Evolutionary conservation across 2,797 vertebrate species (phyloP).

Genomic region (Centropyge bicolor): DNA sequence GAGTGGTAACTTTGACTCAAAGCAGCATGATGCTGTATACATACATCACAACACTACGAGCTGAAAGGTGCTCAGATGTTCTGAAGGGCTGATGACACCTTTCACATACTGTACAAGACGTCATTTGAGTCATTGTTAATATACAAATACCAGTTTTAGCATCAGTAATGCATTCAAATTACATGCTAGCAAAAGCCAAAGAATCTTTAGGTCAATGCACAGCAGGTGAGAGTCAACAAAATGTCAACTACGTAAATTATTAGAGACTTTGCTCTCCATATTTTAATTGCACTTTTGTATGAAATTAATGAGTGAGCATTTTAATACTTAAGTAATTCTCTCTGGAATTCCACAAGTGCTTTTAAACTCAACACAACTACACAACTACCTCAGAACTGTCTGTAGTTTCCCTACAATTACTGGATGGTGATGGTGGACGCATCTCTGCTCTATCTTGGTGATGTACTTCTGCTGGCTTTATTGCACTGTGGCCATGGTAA

Average conservation of each 20-base stretch:
- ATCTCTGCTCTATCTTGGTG: neutral
- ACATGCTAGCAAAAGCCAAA: neutral
- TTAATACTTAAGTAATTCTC: neutral
- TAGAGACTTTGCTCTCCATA: neutral
- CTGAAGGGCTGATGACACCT: too few species aligned
- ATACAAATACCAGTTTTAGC: neutral
- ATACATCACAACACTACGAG: neutral
- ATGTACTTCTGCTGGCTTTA: neutral
- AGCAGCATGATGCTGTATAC: too few species aligned
- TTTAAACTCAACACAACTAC: too few species aligned
- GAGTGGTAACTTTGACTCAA: too few species aligned
- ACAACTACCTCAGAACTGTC: too few species aligned
- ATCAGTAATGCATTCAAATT: neutral
- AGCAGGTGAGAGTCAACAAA: neutral
- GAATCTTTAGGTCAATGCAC: neutral
- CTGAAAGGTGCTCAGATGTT: neutral
- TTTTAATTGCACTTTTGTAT: neutral
- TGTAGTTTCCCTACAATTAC: too few species aligned
- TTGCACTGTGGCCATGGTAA: constrained; percentile 10
- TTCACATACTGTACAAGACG: neutral
- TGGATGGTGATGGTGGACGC: neutral
- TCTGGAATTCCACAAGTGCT: too few species aligned
- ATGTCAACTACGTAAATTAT: neutral
- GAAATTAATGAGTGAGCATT: neutral
- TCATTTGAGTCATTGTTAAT: neutral